These are phyloP conservation scores for Eciton burchellii DNA, from an alignment of 1,140 invertebrate genomes.

Conservation along the genomic window DNA sequence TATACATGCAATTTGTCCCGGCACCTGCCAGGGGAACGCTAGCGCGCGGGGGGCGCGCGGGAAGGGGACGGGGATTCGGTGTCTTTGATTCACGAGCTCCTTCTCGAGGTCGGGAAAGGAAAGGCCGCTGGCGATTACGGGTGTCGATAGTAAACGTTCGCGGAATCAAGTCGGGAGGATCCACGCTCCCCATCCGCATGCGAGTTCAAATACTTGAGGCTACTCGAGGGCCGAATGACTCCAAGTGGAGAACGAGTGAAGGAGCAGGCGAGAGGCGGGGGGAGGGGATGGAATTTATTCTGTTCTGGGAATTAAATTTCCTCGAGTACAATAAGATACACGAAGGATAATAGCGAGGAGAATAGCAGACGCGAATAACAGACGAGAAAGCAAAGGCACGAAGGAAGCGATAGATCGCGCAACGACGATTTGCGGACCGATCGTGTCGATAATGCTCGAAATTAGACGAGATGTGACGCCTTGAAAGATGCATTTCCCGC, in stretches of 20 bases:
- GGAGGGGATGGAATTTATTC: not conserved
- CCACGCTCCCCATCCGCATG: not conserved
- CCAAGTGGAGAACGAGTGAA: not conserved
- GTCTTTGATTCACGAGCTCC: too few species aligned
- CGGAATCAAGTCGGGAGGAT: not conserved
- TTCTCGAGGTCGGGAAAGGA: too few species aligned
- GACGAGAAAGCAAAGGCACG: not conserved
- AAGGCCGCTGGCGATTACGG: too few species aligned
- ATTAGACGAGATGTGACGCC: not conserved
- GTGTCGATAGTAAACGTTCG: too few species aligned
- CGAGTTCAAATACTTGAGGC: not conserved
- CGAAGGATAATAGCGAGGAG: not conserved
- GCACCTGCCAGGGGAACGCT: too few species aligned
- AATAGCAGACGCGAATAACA: not conserved
- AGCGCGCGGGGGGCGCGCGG: too few species aligned
- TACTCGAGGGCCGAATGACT: not conserved
- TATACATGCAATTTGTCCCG: not conserved
- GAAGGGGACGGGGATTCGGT: too few species aligned
- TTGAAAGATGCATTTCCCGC: not conserved
- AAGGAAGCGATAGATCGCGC: not conserved
- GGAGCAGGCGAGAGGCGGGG: not conserved
- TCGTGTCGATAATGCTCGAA: not conserved
- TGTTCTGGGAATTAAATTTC: slow-evolving; percentile 13
- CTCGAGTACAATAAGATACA: not conserved
- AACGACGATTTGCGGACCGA: not conserved